These are phyloP conservation scores for Anadara kagoshimensis DNA, from an alignment of 1,140 invertebrate species.

Conservation along the genomic window DNA sequence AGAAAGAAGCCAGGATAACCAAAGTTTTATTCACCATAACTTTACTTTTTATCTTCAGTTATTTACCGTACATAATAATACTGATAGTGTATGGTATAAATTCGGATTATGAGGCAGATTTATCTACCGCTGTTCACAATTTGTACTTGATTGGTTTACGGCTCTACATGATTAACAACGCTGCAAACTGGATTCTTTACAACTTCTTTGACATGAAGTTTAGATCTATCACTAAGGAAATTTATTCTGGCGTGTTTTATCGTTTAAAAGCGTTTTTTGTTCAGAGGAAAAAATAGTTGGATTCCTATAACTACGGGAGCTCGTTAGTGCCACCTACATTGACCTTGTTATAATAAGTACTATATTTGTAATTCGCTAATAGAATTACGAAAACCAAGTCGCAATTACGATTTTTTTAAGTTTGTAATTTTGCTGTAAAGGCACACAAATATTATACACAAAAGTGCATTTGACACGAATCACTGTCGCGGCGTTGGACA, in stretches of 20 bases:
- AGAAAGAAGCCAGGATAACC: conserved; percentile 31
- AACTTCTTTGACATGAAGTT: conserved; percentile 39
- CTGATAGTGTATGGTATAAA: conserved; percentile 28
- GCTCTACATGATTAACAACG: conserved; percentile 38
- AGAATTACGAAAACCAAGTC: too few species aligned
- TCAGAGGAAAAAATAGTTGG: too few species aligned
- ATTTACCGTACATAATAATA: conserved; percentile 34
- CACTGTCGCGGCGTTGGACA: too few species aligned
- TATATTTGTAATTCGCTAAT: too few species aligned
- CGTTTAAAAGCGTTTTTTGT: too few species aligned
- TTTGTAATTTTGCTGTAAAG: too few species aligned
- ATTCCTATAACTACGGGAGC: too few species aligned
- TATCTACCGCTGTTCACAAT: conserved; percentile 15
- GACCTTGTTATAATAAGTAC: too few species aligned
- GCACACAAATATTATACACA: too few species aligned
- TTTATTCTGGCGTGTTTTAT: conserved; percentile 9
- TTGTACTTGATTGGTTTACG: conserved; percentile 33
- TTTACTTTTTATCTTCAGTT: conserved; percentile 32
- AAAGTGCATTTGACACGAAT: too few species aligned
- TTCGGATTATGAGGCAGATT: conserved; percentile 14
- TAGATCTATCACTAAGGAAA: conserved; percentile 29
- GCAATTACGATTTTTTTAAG: too few species aligned
- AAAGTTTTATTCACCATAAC: conserved; percentile 38
- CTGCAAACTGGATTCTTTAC: conserved; percentile 38
- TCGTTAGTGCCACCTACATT: too few species aligned